A percentile compares a stretch with the other conserved stretches of the same genome.
phyloP scores from a whole-genome alignment of 1,140 invertebrate genomes.

The Drosophila ironensis region DNA sequence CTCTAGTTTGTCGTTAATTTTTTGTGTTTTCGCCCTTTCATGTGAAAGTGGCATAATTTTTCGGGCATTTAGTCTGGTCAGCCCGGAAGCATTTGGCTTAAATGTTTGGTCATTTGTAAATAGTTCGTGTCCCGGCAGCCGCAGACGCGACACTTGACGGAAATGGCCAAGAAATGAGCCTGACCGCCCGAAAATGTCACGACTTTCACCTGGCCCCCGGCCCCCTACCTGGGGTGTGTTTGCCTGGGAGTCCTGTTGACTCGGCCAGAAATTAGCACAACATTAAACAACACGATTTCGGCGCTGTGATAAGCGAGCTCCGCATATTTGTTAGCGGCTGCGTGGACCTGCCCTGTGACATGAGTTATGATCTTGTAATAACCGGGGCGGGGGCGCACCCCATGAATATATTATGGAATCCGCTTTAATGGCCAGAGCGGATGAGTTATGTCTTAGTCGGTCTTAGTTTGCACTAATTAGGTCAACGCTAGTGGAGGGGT shows the following conservation, averaged over 20 bases:
- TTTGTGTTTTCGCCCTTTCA: slow-evolving; percentile 50
- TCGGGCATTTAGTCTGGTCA: slow-evolving; percentile 66
- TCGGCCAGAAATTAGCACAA: slow-evolving; percentile 76
- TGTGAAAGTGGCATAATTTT: slow-evolving; percentile 73
- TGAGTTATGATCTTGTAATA: slow-evolving; percentile 70
- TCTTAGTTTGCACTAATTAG: slow-evolving; percentile 54
- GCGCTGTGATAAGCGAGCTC: slow-evolving; percentile 51
- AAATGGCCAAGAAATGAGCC: slow-evolving; percentile 76
- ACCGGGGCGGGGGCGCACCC: slow-evolving; percentile 8
- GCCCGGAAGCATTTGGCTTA: slow-evolving; percentile 76
- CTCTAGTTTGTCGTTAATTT: slow-evolving; percentile 14
- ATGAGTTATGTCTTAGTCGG: slow-evolving; percentile 41
- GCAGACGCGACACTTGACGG: slow-evolving; percentile 65
- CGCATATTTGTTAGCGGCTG: slow-evolving; percentile 37
- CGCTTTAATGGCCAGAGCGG: slow-evolving; percentile 40
- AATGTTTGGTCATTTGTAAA: slow-evolving; percentile 80
- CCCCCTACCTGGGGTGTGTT: slow-evolving; percentile 21
- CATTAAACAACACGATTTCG: slow-evolving; percentile 80
- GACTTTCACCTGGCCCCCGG: slow-evolving; percentile 60
- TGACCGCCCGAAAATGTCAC: slow-evolving; percentile 61
- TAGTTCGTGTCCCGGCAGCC: slow-evolving; percentile 66
- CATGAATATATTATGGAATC: slow-evolving; percentile 63
- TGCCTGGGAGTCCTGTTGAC: slow-evolving; percentile 23
- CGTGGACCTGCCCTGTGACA: slow-evolving; percentile 47
- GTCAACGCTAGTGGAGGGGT: slow-evolving; percentile 24